Base-by-base conservation (phyloP, 92 coral and sea anemone species). In the Hydrozoanthus gracilis region DNA sequence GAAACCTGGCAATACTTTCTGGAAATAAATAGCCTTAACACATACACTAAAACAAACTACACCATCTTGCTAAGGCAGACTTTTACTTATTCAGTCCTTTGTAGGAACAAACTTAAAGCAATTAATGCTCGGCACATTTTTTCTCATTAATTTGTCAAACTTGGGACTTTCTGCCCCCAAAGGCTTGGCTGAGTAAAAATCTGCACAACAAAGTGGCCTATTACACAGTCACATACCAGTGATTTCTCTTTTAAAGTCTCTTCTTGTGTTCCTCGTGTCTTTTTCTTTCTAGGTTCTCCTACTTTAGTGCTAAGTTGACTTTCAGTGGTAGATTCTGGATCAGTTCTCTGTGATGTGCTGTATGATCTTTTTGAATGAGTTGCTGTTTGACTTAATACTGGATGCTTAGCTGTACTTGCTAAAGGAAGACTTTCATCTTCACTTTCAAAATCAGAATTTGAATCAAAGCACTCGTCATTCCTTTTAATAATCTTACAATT, bases 171-270 rank as follows among this genome's bases (percentile, higher is more conserved):
- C 39, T 27, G 39, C 39, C 39, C 39, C 39, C 39, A 27, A 27
- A 27, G 39, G 39, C 39, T 27, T 0, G 39, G 39, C 2, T 2
- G 39, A 27, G 39, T 27, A 27, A 27, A 27, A 27, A 27, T 27
- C 39, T 27, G 39, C 39, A 27, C 39, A 27, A 27, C 39, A 27
- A 27, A 27, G 2, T 27, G 39, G 39, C 39, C 39, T 27, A 27
- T 27, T 27, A 27, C 39, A 27, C 39, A 27, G 39, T 67, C 11
- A 64, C 62, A 64, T 60, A 89, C 92, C 89, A 76, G 61, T 15
- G 89, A 89, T 64, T 86, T 89, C 9, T 73, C 77, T 48, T 64
- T 83, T 64, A 62, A 56, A 70, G 52, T 52, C 44, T 78, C 89
- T 9, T 84, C 87, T 44, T 52, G 83, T 1, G 84, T 86, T 44